Evolutionary conservation across 2,113 vertebrate species (phyloP), one percentile per base, ranked within the genome.

Genomic region (Brachirus orientalis): DNA sequence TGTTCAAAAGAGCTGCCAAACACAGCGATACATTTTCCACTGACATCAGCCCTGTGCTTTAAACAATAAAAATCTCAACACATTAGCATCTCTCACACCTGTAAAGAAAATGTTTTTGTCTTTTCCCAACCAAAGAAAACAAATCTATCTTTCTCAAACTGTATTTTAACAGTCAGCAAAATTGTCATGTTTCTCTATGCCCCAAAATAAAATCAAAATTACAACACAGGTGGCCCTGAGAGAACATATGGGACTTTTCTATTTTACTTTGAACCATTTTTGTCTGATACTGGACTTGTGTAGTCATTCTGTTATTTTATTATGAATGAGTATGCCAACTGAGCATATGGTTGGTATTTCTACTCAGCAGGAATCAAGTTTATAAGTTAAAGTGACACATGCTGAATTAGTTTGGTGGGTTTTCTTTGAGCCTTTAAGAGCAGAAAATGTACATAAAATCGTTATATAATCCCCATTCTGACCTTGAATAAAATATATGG

Each of bases 1-100:
- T 37, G 72, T 65, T 84, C 67, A 77, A 61, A 84, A 38, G 44
- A 76, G 68, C 60, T 78, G 75, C 69, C 67, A 82, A 22, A 28
- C 6, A 28, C 28, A 53, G 47, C 5, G 2, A 5, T 18, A 41
- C n/a, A 28, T 65, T 58, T 63, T n/a, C 8, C 60, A 44, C 4
- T 37, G 66, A 75, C 65, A 68, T 28, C 19, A 69, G 67, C 57
- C 36, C 36, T 51, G 19, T 46, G 45, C 7, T 53, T 53, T 19
- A 7, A 9, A 40, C 3, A 37, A 61, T 19, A 63, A 50, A 47
- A 37, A 38, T 19, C 36, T 20, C 3, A 47, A 59, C 55, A 60
- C 28, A 9, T 5, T 41, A 13, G 13, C 44, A 37, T 56, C 68
- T 18, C n/a, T 46, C 40, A 53, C 20, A 18, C 64, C 55, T 61